Percentiles rank a stretch among this genome's conserved stretches.
Conservation (phyloP, 2,888 invertebrate genomes). For the Pristionchus mayeri region DNA sequence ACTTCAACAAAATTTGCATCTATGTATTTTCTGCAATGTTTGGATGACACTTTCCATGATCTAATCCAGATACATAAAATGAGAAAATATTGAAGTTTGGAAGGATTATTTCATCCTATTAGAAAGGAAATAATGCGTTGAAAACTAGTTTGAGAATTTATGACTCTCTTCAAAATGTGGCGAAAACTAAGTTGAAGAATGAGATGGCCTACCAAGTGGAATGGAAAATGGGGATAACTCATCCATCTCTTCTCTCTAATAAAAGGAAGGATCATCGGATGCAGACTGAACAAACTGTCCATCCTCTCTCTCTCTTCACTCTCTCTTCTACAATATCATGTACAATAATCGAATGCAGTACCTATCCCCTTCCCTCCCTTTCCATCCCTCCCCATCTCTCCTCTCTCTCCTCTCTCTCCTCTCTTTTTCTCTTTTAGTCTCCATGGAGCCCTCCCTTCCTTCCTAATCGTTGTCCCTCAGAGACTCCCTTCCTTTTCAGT, state of each 20-base stretch:
- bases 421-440: slow-evolving; percentile 41
- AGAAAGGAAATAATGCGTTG: too few relatives aligned
- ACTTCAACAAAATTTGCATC: too few relatives aligned
- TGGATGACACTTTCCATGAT: too few relatives aligned
- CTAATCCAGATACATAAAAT: too few relatives aligned
- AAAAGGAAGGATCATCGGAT: slow-evolving; percentile 8
- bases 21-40: too few relatives aligned
- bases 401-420: slow-evolving; percentile 24
- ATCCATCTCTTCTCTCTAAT: slow-evolving; percentile 9
- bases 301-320: neutral
- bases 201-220: neutral
- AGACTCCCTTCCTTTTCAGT: neutral
- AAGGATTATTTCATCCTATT: too few relatives aligned
- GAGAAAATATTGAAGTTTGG: too few relatives aligned
- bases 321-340: neutral
- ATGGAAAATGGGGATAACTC: too few relatives aligned
- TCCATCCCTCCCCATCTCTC: slow-evolving; percentile 56
- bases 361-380: neutral
- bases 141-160: too few relatives aligned
- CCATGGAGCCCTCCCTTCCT: slow-evolving; percentile 24
- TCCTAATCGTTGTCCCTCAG: neutral
- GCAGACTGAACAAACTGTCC: slow-evolving; percentile 7
- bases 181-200: too few relatives aligned
- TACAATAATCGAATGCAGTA: neutral
- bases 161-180: too few relatives aligned